Evolutionary conservation across 1,140 invertebrate genomes (phyloP).

Genomic region (Drosophila subobscura): DNA sequence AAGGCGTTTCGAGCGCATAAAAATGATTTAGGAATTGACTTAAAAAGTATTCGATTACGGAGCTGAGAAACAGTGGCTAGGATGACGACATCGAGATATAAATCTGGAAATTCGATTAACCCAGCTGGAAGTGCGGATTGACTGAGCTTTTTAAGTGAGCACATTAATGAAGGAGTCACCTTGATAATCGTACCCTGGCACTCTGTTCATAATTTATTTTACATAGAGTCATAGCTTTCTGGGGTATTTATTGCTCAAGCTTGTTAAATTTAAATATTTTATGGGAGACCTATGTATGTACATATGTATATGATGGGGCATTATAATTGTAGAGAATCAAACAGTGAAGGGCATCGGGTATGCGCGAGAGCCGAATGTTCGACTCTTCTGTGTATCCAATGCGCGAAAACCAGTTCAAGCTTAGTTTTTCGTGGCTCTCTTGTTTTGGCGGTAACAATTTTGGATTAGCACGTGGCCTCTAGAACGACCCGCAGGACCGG

Average conservation of each 20-base stretch:
- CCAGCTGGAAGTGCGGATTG: background rate
- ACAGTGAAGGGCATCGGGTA: too few relatives aligned
- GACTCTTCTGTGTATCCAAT: background rate
- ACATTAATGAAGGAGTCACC: conserved; percentile 20
- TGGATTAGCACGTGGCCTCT: conserved; percentile 57
- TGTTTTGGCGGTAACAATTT: conserved; percentile 63
- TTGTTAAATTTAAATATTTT: too few relatives aligned
- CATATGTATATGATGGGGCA: too few relatives aligned
- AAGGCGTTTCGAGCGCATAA: too few relatives aligned
- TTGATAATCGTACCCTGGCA: conserved; percentile 7
- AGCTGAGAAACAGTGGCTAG: conserved; percentile 4
- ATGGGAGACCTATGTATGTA: too few relatives aligned
- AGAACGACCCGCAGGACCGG: conserved; percentile 32
- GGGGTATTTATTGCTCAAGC: too few relatives aligned
- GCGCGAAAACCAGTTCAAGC: conserved; percentile 58
- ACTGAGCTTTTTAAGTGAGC: conserved; percentile 1
- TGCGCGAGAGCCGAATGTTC: background rate
- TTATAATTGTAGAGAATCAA: too few relatives aligned
- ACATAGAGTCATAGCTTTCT: background rate
- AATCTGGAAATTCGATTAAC: conserved; percentile 56
- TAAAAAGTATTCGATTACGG: conserved; percentile 8
- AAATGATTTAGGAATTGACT: too few relatives aligned
- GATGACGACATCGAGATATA: conserved; percentile 53
- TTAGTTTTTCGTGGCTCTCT: conserved; percentile 30
- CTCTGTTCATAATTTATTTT: conserved; percentile 6